phyloP scores from a whole-genome alignment of 2,113 vertebrate genomes.

The Indicator indicator region DNA sequence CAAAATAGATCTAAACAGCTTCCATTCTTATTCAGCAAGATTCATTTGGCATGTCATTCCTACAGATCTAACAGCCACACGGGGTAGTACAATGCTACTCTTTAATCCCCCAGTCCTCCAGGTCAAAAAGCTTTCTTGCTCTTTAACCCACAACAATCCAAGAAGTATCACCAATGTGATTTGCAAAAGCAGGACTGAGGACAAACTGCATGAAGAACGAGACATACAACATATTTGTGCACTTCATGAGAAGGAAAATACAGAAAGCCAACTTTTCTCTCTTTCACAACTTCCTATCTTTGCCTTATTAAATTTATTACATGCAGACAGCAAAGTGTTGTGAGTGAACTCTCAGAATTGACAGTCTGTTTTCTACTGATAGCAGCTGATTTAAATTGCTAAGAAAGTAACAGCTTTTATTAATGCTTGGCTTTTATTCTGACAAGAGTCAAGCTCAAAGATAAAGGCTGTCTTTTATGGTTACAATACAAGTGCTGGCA shows the following conservation, averaged over 20 bases:
- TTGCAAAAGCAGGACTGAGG: background rate
- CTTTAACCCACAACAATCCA: background rate
- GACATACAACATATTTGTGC: background rate
- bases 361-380: background rate
- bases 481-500: background rate
- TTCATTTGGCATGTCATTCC: background rate
- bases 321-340: background rate
- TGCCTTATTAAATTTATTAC: conserved; percentile 1
- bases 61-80: background rate
- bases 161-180: background rate
- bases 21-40: background rate
- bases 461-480: background rate
- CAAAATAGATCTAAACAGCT: background rate
- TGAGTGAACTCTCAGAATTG: background rate
- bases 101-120: background rate
- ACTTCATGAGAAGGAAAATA: background rate
- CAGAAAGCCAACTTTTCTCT: background rate
- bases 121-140: background rate
- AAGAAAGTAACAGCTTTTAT: conserved; percentile 20
- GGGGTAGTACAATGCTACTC: background rate
- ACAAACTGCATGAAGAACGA: background rate
- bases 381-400: background rate
- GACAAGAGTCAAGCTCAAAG: background rate
- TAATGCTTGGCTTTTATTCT: background rate
- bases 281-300: background rate